Evolutionary conservation across 1,140 invertebrate genomes (phyloP).

Genomic region (Hyphantria cunea): DNA sequence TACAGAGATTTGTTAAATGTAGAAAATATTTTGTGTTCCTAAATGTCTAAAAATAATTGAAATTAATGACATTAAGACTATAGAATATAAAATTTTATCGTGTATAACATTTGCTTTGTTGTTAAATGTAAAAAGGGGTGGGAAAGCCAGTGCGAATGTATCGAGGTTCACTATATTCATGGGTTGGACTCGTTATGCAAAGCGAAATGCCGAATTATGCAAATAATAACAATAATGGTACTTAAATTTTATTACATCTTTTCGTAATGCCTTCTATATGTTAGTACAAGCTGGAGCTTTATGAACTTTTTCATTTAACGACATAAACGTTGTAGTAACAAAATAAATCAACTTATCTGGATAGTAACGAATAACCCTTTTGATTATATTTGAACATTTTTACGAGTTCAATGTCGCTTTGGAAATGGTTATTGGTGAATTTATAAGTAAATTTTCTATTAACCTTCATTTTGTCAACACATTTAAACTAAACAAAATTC

Average conservation of each 20-base stretch:
- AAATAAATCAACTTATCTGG: neutral
- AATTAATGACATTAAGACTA: too few relatives aligned
- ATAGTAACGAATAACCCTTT: neutral
- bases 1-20: neutral
- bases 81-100: too few relatives aligned
- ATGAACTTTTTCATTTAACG: neutral
- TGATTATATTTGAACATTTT: neutral
- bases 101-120: too few relatives aligned
- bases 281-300: neutral
- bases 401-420: neutral
- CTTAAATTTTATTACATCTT: slow-evolving; percentile 29
- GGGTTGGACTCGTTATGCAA: slow-evolving; percentile 46
- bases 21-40: neutral
- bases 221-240: slow-evolving; percentile 35
- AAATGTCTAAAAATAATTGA: too few relatives aligned
- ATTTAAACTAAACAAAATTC: too few relatives aligned
- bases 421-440: too few relatives aligned
- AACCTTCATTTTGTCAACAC: neutral
- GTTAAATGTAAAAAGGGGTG: slow-evolving; percentile 5
- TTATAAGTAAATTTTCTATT: neutral
- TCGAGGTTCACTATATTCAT: slow-evolving; percentile 39
- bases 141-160: slow-evolving; percentile 36
- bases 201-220: slow-evolving; percentile 44
- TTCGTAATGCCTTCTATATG: slow-evolving; percentile 19
- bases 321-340: neutral